A percentile compares a stretch with the other conserved stretches of the same genome.
phyloP scores from a whole-genome alignment of 2,888 invertebrate genomes.

The Proisotoma minuta region DNA sequence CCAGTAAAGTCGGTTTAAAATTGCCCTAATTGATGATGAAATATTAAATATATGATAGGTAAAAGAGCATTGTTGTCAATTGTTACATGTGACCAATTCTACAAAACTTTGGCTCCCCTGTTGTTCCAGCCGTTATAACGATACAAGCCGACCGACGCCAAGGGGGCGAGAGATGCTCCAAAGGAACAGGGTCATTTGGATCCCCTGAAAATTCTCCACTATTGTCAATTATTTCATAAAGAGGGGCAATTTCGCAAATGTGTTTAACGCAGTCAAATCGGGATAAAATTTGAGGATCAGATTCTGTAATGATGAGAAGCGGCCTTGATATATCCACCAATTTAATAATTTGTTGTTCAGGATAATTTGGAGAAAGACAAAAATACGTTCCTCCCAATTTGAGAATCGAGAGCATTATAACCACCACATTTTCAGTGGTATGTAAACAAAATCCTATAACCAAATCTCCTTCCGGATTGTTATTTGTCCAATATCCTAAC shows the following conservation, averaged over 20 bases:
- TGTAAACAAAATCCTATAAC: constrained; percentile 75
- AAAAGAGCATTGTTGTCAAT: background rate
- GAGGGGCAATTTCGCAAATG: constrained; percentile 3
- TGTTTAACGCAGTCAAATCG: constrained; percentile 22
- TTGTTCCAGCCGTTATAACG: constrained; percentile 68
- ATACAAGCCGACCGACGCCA: constrained; percentile 60
- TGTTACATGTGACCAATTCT: constrained; percentile 54
- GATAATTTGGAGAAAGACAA: constrained; percentile 64
- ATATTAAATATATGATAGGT: too few relatives aligned
- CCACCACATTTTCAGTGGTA: constrained; percentile 65
- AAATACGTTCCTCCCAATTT: constrained; percentile 76
- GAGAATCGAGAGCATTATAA: constrained; percentile 68
- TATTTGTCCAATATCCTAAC: constrained; percentile 26
- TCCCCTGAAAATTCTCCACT: constrained; percentile 13
- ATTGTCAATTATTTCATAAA: constrained; percentile 10
- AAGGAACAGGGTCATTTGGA: constrained; percentile 27
- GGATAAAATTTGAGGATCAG: background rate
- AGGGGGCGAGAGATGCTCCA: constrained; percentile 19
- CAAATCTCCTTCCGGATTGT: constrained; percentile 65
- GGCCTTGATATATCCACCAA: constrained; percentile 72
- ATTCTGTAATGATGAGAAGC: constrained; percentile 59
- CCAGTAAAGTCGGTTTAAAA: constrained; percentile 79
- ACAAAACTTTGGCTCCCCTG: constrained; percentile 56
- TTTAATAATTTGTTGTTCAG: constrained; percentile 67
- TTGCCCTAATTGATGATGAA: constrained; percentile 57